Conservation (phyloP, 2,113 vertebrate genomes). For the Papio anubis region DNA sequence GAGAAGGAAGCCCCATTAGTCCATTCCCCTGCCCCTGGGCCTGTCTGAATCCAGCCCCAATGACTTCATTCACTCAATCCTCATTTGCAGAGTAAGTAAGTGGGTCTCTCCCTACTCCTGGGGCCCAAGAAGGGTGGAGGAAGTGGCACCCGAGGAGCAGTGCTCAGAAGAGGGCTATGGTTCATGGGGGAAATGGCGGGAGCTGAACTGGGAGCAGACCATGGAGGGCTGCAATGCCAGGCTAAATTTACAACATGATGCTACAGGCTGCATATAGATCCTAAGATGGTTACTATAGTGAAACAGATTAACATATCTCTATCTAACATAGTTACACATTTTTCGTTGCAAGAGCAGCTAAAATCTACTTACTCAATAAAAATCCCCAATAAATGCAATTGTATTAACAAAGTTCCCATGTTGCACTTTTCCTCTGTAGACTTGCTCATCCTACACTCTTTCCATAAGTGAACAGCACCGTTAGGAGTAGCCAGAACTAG, state of each 20-base stretch:
- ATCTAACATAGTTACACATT: background rate
- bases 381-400: background rate
- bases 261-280: background rate
- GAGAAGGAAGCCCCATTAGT: background rate
- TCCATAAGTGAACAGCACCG: background rate
- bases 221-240: background rate
- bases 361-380: background rate
- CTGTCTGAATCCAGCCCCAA: background rate
- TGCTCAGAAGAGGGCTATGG: background rate
- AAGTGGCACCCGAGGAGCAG: background rate
- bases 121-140: background rate
- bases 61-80: background rate
- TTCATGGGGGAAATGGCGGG: rapidly evolving
- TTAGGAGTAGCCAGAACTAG: background rate
- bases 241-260: background rate
- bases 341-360: background rate
- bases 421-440: rapidly evolving
- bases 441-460: background rate
- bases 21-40: background rate
- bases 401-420: no score
- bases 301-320: background rate
- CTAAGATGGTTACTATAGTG: no score
- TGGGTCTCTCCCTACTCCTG: background rate
- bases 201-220: background rate
- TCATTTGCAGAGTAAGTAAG: background rate